Percentiles rank a stretch among this genome's conserved stretches.
phyloP scores from a whole-genome alignment of 2,113 vertebrate species.

The Gila orcuttii region DNA sequence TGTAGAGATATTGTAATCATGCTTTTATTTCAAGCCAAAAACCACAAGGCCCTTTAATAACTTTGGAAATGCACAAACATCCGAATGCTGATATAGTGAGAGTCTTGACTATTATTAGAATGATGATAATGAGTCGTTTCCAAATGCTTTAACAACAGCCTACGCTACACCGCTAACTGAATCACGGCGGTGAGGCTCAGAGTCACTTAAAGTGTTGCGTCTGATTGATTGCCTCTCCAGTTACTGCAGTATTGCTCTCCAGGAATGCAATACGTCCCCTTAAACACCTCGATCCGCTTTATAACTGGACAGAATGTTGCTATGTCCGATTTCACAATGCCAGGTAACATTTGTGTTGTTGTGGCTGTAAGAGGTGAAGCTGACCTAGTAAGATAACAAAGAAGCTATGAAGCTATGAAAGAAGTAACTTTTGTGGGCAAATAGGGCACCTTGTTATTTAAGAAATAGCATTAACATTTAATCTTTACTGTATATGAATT shows the following conservation, averaged over 20 bases:
- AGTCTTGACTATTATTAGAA: conserved; percentile 71
- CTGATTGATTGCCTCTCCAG: conserved; percentile 38
- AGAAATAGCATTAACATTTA: not conserved
- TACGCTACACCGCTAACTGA: conserved; percentile 64
- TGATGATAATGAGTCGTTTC: conserved; percentile 70
- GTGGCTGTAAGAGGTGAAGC: not conserved
- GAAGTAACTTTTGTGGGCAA: not conserved
- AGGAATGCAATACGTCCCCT: conserved; percentile 53
- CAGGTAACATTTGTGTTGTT: conserved; percentile 18
- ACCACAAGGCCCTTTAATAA: not conserved
- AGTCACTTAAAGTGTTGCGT: conserved; percentile 21
- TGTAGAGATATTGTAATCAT: not conserved
- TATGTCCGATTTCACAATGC: conserved; percentile 36
- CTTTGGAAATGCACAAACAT: not conserved
- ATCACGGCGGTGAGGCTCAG: conserved; percentile 46
- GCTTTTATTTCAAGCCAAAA: conserved; percentile 24
- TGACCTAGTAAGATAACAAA: conserved; percentile 8
- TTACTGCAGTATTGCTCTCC: conserved; percentile 52
- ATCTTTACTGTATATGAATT: not conserved
- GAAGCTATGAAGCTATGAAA: not conserved
- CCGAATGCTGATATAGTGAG: conserved; percentile 60
- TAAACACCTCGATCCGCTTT: not conserved
- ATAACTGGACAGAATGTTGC: conserved; percentile 22
- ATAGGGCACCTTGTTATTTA: not conserved
- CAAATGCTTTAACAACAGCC: conserved; percentile 70